These are phyloP conservation scores for Camponotus fellah DNA, from an alignment of 2,888 invertebrate species.

Conservation along the genomic window DNA sequence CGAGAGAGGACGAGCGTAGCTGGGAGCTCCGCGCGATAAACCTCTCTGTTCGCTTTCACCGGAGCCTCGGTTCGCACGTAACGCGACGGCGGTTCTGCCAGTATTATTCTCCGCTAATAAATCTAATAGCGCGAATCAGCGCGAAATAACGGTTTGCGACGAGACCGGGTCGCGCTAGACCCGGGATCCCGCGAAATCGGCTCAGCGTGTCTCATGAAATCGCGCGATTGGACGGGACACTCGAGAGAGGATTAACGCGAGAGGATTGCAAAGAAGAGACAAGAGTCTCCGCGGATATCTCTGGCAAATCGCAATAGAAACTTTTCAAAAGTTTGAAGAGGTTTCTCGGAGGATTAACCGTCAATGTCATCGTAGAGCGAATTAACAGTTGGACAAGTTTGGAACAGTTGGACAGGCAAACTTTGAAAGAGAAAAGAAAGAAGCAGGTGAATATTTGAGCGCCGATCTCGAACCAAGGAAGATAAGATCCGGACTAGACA, in stretches of 20 bases:
- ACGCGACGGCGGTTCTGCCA: not conserved
- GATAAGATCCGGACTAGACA: not conserved
- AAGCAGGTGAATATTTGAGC: not conserved
- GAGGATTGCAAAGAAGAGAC: not conserved
- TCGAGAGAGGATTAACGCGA: conserved; percentile 20
- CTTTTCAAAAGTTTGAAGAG: conserved; percentile 25
- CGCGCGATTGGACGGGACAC: not conserved
- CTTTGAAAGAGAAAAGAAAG: not conserved
- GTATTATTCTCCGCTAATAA: conserved; percentile 60
- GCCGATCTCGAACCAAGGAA: not conserved
- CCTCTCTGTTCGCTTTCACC: conserved; percentile 73
- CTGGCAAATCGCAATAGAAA: conserved; percentile 31
- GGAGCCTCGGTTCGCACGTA: conserved; percentile 23
- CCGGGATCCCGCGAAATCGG: conserved; percentile 15
- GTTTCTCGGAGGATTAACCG: conserved; percentile 12
- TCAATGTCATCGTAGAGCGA: not conserved
- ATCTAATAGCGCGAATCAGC: conserved; percentile 63
- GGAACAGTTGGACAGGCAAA: not conserved
- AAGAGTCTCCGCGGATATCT: not conserved
- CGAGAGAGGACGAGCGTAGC: conserved; percentile 44
- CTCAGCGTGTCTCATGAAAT: conserved; percentile 20
- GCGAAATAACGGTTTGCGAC: conserved; percentile 56
- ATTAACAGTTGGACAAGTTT: not conserved
- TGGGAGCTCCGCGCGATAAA: conserved; percentile 63
- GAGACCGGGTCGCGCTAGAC: conserved; percentile 17